Base-by-base conservation (phyloP, 2,113 vertebrate genomes). In the Poeciliopsis retropinna region DNA sequence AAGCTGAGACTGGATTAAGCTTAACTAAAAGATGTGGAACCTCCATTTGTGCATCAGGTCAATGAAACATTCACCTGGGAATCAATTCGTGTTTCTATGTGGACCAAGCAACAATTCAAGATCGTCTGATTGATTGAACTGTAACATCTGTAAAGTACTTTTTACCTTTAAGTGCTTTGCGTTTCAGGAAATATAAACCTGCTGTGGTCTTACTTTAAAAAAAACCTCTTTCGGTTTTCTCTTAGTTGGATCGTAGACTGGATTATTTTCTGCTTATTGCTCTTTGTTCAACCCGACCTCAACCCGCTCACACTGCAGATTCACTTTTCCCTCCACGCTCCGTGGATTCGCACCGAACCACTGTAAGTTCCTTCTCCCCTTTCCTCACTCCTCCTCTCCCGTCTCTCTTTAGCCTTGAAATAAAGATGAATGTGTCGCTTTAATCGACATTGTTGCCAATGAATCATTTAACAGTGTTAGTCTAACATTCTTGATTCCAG, bases 381-480 rank as follows among this genome's bases (percentile, higher is more conserved):
- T 54, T 28, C 75, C 14, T 27, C 37, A 2, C 47, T 11, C 44
- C 44, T n/a, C 62, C 32, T 11, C 73, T 63, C 76, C 28, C 80
- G 64, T 5, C 54, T 30, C 74, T 73, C 64, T 60, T 66, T 69
- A 75, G 79, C 82, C 85, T 87, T 78, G 70, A 81, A 92, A 92
- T 86, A 92, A 91, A 89, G 85, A 92, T 91, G 87, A 92, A 89
- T 82, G 84, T 86, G 88, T 87, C 69, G 81, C 77, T 85, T 90
- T 91, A 87, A 93, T 90, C 72, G 78, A 87, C 85, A 86, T 88
- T 89, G 87, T 89, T 81, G 66, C 78, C 79, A 70, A 85, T 92
- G 82, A 92, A 92, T 93, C 86, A 91, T 92, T 92, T 86, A 93
- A 69, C 84, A 87, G 80, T 83, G 88, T 92, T 92, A 92, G 91